Percentiles rank a stretch among this genome's conserved stretches.
phyloP scores from a whole-genome alignment of 2,113 vertebrate genomes.

The Plectropomus leopardus region DNA sequence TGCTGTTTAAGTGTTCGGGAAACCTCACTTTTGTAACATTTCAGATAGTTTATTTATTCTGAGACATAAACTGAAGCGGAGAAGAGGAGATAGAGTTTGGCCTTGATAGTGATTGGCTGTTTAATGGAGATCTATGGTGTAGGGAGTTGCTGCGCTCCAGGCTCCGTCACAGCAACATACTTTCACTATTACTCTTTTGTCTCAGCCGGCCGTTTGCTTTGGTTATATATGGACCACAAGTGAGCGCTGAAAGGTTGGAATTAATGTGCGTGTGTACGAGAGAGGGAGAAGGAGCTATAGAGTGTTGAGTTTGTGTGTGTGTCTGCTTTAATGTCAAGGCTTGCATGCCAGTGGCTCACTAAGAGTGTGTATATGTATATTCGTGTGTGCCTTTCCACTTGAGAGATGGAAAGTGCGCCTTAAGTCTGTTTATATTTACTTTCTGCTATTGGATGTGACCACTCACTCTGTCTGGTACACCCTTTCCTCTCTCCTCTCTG shows the following conservation, averaged over 20 bases:
- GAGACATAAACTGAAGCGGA: slow-evolving; percentile 2
- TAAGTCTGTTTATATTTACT: slow-evolving; percentile 71
- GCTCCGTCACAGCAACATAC: slow-evolving; percentile 54
- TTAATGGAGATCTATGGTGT: slow-evolving; percentile 48
- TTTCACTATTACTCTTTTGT: slow-evolving; percentile 67
- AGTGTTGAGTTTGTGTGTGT: slow-evolving; percentile 8
- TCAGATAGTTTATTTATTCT: background rate
- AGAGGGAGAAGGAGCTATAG: background rate
- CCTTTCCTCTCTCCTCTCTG: background rate
- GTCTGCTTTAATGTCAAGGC: slow-evolving; percentile 22
- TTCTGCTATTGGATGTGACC: slow-evolving; percentile 57
- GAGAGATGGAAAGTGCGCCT: slow-evolving; percentile 68
- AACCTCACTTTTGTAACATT: background rate
- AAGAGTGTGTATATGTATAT: slow-evolving; percentile 31
- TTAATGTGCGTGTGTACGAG: slow-evolving; percentile 37
- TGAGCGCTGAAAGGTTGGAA: slow-evolving; percentile 60
- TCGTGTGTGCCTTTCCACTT: slow-evolving; percentile 58
- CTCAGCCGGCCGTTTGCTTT: slow-evolving; percentile 43
- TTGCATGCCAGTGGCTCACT: slow-evolving; percentile 18
- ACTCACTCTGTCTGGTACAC: slow-evolving; percentile 25
- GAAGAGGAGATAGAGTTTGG: slow-evolving; percentile 45
- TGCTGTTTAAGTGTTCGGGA: background rate
- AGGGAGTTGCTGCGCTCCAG: slow-evolving; percentile 37
- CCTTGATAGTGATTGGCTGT: slow-evolving; percentile 53
- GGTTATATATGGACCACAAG: slow-evolving; percentile 49